phyloP scores from a whole-genome alignment of 2,113 vertebrate species.

The Arizona elegans region DNA sequence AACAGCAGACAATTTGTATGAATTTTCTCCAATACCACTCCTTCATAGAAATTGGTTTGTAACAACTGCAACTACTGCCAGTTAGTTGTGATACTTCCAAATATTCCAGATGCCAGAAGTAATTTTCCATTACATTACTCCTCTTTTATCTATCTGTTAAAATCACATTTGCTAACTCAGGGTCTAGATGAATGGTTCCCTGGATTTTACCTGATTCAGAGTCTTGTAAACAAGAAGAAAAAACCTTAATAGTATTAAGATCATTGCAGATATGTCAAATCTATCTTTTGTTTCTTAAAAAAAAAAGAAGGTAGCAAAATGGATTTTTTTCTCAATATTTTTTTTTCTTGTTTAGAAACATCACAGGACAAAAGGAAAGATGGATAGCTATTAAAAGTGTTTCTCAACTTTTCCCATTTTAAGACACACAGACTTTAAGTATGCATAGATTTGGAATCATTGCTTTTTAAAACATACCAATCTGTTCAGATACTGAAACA shows the following conservation, averaged over 20 bases:
- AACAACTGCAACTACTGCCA: background rate
- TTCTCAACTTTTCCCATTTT: background rate
- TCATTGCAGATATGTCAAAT: conserved; percentile 34
- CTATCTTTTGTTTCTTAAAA: background rate
- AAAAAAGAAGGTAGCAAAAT: background rate
- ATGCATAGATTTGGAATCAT: background rate
- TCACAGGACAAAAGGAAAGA: background rate
- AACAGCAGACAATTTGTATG: conserved; percentile 11
- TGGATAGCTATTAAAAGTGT: background rate
- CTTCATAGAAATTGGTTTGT: conserved; percentile 7
- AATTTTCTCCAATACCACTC: background rate
- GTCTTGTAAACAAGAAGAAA: background rate
- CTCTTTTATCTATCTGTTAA: conserved; percentile 44
- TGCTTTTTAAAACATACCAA: background rate
- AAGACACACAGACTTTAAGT: background rate
- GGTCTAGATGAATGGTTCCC: conserved; percentile 34
- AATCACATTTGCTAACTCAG: conserved; percentile 40
- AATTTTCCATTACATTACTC: conserved; percentile 45
- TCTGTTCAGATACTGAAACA: background rate
- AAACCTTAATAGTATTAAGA: conserved; percentile 32
- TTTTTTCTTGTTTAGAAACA: background rate
- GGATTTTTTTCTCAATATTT: background rate
- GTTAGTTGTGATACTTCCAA: conserved; percentile 54
- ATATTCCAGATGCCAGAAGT: conserved; percentile 47
- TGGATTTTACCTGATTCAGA: conserved; percentile 25